Evolutionary conservation across 2,797 vertebrate species (phyloP).

Genomic region (Periparus ater): DNA sequence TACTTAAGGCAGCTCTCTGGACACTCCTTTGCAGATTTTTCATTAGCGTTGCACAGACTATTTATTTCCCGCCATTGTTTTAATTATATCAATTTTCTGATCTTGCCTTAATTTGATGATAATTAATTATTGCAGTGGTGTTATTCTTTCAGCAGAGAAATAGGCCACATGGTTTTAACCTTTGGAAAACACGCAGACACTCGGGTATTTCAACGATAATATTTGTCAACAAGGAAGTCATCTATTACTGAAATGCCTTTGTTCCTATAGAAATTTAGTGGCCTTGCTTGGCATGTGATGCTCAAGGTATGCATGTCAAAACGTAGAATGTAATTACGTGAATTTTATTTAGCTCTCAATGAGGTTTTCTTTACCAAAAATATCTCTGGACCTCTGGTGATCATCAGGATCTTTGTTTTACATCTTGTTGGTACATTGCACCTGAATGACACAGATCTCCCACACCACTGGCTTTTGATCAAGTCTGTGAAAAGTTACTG

Average conservation of each 20-base stretch:
- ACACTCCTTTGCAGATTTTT: background rate
- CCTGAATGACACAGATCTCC: background rate
- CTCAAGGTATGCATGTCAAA: background rate
- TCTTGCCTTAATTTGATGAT: background rate
- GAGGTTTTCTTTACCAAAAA: background rate
- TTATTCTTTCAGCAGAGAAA: background rate
- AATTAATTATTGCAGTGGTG: background rate
- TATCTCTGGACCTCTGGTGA: background rate
- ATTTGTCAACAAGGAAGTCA: background rate
- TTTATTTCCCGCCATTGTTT: background rate
- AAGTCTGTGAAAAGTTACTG: background rate
- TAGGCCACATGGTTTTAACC: background rate
- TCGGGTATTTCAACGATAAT: background rate
- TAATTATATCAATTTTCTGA: background rate
- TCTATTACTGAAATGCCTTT: background rate
- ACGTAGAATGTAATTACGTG: background rate
- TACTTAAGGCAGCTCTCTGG: background rate
- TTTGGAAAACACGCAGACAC: fast-evolving
- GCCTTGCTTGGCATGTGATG: background rate
- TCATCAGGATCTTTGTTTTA: background rate
- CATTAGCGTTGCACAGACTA: fast-evolving
- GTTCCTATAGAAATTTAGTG: background rate
- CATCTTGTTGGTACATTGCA: background rate
- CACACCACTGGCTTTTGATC: background rate
- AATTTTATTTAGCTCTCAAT: background rate